Evolutionary conservation across 2,888 invertebrate genomes (phyloP).

Genomic region (Rhagonycha lutea): DNA sequence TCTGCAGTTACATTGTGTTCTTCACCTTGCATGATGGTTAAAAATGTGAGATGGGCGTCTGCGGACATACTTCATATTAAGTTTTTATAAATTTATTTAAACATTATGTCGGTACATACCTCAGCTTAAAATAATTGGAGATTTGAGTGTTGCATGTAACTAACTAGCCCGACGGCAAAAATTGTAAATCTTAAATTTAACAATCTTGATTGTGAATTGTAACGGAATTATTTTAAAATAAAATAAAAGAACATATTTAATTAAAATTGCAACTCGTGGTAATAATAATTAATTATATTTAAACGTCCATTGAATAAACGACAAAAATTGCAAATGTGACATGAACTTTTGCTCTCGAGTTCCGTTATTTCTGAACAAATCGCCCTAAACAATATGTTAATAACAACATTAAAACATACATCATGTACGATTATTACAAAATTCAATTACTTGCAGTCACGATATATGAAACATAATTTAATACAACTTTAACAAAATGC

Average conservation of each 20-base stretch:
- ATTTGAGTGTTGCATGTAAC: not conserved
- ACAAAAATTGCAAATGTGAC: not conserved
- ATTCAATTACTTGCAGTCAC: slow-evolving; percentile 23
- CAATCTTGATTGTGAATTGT: not conserved
- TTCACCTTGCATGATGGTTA: too few species aligned
- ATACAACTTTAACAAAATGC: slow-evolving; percentile 6
- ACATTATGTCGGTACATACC: not conserved
- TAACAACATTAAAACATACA: slow-evolving; percentile 14
- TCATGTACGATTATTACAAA: slow-evolving; percentile 15
- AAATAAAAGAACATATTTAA: not conserved
- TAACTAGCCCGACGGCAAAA: not conserved
- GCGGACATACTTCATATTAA: too few species aligned
- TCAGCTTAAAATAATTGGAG: not conserved
- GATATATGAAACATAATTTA: slow-evolving; percentile 6
- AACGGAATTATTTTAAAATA: not conserved
- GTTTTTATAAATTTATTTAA: not conserved
- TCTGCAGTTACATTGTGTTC: too few species aligned
- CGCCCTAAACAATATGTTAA: slow-evolving; percentile 23
- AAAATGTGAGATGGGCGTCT: too few species aligned
- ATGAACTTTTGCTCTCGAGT: not conserved
- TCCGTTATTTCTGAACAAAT: slow-evolving; percentile 12
- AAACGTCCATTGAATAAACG: not conserved
- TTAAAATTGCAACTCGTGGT: not conserved
- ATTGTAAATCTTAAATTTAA: not conserved
- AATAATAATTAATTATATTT: not conserved